These are phyloP conservation scores for Acrobasis suavella DNA, from an alignment of 2,888 invertebrate genomes.

Conservation along the genomic window DNA sequence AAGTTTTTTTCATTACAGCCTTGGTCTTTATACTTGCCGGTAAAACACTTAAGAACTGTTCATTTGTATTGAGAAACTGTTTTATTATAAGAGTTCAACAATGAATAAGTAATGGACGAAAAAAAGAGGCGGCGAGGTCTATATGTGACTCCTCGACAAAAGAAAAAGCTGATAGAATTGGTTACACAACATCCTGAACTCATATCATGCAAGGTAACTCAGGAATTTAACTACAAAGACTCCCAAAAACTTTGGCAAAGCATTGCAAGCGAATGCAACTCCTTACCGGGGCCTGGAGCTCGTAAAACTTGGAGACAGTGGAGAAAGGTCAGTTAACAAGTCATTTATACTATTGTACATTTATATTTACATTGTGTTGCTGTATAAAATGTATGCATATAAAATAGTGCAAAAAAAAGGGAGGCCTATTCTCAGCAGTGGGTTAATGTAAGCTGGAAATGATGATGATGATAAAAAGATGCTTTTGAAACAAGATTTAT, in stretches of 20 bases:
- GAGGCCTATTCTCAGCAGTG: too few species aligned
- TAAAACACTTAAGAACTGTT: background rate
- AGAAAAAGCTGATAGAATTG: slow-evolving; percentile 65
- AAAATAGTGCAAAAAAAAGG: too few species aligned
- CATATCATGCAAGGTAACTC: slow-evolving; percentile 58
- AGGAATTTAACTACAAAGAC: slow-evolving; percentile 60
- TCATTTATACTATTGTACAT: too few species aligned
- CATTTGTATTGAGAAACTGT: too few species aligned
- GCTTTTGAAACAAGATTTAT: too few species aligned
- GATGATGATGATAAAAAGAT: too few species aligned
- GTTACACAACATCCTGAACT: slow-evolving; percentile 65
- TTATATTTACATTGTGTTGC: too few species aligned
- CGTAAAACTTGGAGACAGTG: slow-evolving; percentile 74
- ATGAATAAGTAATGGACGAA: slow-evolving; percentile 47
- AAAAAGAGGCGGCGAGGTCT: slow-evolving; percentile 55
- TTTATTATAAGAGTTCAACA: background rate
- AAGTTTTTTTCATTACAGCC: too few species aligned
- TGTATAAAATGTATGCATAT: too few species aligned
- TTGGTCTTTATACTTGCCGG: too few species aligned
- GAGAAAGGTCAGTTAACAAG: slow-evolving; percentile 58
- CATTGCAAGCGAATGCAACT: slow-evolving; percentile 67
- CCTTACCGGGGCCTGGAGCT: slow-evolving; percentile 68
- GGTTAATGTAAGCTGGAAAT: too few species aligned
- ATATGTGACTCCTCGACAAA: slow-evolving; percentile 62
- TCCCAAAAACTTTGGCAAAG: slow-evolving; percentile 64